Evolutionary conservation across 2,888 invertebrate genomes (phyloP), one percentile per base, ranked within the genome.

Genomic region (Scaptomyza tumidula): DNA sequence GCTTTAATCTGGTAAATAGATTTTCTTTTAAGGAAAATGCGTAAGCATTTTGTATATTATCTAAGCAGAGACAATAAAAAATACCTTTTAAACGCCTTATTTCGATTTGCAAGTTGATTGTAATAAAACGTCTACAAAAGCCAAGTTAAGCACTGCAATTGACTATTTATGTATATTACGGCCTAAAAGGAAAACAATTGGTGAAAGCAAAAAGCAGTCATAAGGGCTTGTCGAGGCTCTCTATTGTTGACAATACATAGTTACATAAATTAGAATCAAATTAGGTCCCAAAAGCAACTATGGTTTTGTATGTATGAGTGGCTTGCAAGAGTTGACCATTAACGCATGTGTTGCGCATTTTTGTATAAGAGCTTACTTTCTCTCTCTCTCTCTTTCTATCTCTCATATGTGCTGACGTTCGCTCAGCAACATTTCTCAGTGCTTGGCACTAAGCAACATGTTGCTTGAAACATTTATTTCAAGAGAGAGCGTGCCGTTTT

Each of bases 181-280:
- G 50, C 33, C 33, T 45, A n/a, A 58, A 70, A 52, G 33, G 56
- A 49, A 56, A 60, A 39, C 48, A 77, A 67, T 65, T 46, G 69
- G 37, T 56, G 29, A 62, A 75, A 67, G 60, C 75, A 78, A 65
- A 70, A 59, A 58, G 49, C 68, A 11, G 48, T 55, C 67, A 57
- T 35, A 71, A 68, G 67, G 52, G 64, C 65, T 62, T 59, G 55
- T 60, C 54, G 54, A 64, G 54, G 46, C 65, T 68, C 70, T 71
- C 68, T 61, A 71, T 79, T 81, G 79, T 71, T 81, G 81, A 72
- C 79, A 81, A 79, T 50, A 35, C 50, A 35, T 75, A 69, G 74
- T 79, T 81, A 77, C 81, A 81, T 79, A 81, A 81, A 79, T 79
- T 81, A 75, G 75, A 72, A 81, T 81, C 74, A 71, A 81, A 81